These are phyloP conservation scores for Pogoniulus pusillus DNA, from an alignment of 2,797 vertebrate species.

Conservation along the genomic window DNA sequence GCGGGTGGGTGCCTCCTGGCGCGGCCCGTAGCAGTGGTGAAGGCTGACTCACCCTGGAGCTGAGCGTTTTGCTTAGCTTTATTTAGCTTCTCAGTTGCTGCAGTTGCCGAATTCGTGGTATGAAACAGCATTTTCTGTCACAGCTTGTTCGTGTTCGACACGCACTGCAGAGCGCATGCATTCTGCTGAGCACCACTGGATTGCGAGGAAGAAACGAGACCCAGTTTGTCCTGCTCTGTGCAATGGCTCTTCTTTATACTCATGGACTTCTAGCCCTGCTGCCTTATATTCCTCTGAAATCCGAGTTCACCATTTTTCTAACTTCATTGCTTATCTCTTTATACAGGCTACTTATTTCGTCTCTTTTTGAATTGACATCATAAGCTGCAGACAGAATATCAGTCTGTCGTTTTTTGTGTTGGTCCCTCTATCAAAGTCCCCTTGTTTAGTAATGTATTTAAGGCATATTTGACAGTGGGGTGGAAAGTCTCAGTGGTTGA, in stretches of 20 bases:
- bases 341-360: neutral
- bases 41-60: accelerated
- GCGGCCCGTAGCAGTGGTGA: accelerated
- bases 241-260: accelerated
- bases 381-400: neutral
- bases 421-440: too few relatives aligned
- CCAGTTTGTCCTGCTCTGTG: neutral
- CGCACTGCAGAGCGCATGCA: accelerated
- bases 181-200: neutral
- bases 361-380: neutral
- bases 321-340: neutral
- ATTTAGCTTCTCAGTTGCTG: accelerated
- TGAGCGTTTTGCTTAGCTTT: accelerated
- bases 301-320: neutral
- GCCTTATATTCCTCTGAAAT: accelerated
- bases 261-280: accelerated
- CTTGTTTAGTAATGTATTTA: too few relatives aligned
- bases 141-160: neutral
- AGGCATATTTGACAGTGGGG: too few relatives aligned
- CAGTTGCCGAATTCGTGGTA: accelerated
- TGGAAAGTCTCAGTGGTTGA: too few relatives aligned
- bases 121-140: neutral
- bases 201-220: accelerated
- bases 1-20: accelerated
- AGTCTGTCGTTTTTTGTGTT: neutral